These are phyloP conservation scores for Melipona bicolor DNA, from an alignment of 2,888 invertebrate species.

Conservation along the genomic window DNA sequence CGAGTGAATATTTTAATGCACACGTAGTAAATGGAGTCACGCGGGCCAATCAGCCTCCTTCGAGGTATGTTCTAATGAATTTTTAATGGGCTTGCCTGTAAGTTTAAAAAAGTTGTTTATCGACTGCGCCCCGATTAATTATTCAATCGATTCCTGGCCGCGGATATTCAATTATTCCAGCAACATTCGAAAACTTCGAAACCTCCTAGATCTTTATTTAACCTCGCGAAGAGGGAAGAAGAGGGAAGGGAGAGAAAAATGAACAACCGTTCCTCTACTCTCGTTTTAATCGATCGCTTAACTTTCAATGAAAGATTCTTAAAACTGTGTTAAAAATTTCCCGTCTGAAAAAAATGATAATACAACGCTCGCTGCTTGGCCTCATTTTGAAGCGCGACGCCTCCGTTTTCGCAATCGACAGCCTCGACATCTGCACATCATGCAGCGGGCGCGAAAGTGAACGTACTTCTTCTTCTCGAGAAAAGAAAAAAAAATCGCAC, in stretches of 20 bases:
- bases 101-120: background rate
- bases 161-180: too few species aligned
- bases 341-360: too few species aligned
- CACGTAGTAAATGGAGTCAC: background rate
- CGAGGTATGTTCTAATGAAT: background rate
- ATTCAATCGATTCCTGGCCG: background rate
- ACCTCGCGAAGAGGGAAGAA: background rate
- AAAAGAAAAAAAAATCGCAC: too few species aligned
- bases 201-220: background rate
- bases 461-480: too few species aligned
- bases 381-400: too few species aligned
- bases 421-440: too few species aligned
- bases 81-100: background rate
- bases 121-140: background rate
- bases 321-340: too few species aligned
- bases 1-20: conserved; percentile 6
- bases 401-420: too few species aligned
- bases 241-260: too few species aligned
- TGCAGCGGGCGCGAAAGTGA: too few species aligned
- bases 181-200: background rate
- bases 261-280: too few species aligned
- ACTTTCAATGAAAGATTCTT: background rate
- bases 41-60: background rate
- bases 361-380: too few species aligned
- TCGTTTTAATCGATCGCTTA: background rate